Conservation (phyloP, 2,113 vertebrate genomes). For the Mugil cephalus region DNA sequence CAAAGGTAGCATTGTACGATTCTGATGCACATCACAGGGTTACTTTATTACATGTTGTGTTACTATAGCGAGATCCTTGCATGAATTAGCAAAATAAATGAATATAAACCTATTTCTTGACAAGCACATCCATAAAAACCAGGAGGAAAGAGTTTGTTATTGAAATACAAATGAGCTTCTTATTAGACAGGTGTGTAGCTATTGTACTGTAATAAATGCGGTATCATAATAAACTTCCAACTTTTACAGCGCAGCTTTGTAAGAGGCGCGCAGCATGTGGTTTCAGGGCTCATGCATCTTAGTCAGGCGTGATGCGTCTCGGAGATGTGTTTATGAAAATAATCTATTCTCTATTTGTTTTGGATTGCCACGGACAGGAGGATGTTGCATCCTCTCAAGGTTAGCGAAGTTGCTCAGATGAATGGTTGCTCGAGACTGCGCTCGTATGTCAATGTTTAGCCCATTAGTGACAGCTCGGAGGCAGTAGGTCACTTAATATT, state of each 20-base stretch:
- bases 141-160: slow-evolving; percentile 54
- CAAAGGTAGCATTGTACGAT: slow-evolving; percentile 72
- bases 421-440: slow-evolving; percentile 71
- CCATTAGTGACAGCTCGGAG: slow-evolving; percentile 82
- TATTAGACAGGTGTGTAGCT: slow-evolving; percentile 73
- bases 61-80: slow-evolving; percentile 71
- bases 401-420: slow-evolving; percentile 76
- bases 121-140: slow-evolving; percentile 78
- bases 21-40: slow-evolving; percentile 77
- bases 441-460: slow-evolving; percentile 84
- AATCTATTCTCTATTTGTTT: slow-evolving; percentile 74
- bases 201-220: slow-evolving; percentile 65
- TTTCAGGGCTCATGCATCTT: slow-evolving; percentile 64
- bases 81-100: slow-evolving; percentile 78
- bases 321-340: slow-evolving; percentile 75
- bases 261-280: slow-evolving; percentile 37
- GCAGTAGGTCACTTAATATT: slow-evolving; percentile 79
- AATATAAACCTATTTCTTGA: slow-evolving; percentile 76
- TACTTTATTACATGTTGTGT: slow-evolving; percentile 73
- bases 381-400: slow-evolving; percentile 74
- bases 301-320: slow-evolving; percentile 68
- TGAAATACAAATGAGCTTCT: slow-evolving; percentile 67
- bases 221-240: slow-evolving; percentile 61
- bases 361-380: slow-evolving; percentile 64
- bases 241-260: slow-evolving; percentile 47